These are phyloP conservation scores for Amphiprion clarkii DNA, from an alignment of 2,797 vertebrate genomes.

Conservation along the genomic window DNA sequence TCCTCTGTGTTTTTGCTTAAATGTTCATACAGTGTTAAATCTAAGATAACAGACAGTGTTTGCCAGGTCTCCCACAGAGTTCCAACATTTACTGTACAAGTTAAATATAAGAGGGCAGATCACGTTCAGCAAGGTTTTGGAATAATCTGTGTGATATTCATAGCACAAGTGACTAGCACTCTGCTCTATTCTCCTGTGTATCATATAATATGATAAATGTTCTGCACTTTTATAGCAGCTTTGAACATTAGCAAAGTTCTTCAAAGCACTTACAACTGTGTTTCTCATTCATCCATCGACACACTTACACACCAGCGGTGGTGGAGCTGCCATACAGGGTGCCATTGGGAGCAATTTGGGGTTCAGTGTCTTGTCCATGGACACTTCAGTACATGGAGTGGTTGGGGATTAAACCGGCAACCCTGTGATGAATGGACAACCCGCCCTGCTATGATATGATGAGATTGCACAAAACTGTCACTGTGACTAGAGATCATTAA, in stretches of 20 bases:
- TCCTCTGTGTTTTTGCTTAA: constrained; percentile 14
- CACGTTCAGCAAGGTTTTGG: not conserved
- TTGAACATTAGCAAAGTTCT: no score
- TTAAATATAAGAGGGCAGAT: constrained; percentile 14
- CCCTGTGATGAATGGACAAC: not conserved
- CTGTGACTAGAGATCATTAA: constrained; percentile 9
- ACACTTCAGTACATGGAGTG: no score
- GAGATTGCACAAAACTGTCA: constrained; percentile 10
- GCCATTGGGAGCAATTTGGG: no score
- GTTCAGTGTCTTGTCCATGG: no score
- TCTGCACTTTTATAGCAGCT: no score
- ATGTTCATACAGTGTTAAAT: constrained; percentile 27
- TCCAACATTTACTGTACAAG: constrained; percentile 29
- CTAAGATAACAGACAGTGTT: constrained; percentile 34
- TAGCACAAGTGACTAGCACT: constrained; percentile 14
- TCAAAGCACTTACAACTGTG: no score
- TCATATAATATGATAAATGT: no score
- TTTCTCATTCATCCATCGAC: no score
- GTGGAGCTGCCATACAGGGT: no score
- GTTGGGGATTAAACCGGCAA: no score
- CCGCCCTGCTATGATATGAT: constrained; percentile 1
- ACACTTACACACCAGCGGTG: no score
- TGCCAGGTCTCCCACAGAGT: constrained; percentile 32
- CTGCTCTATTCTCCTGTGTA: not conserved
- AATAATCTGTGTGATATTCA: constrained; percentile 18